A percentile compares a stretch with the other conserved stretches of the same genome.
Evolutionary conservation across 2,888 invertebrate genomes (phyloP).

Genomic region (Dasypolia templi): DNA sequence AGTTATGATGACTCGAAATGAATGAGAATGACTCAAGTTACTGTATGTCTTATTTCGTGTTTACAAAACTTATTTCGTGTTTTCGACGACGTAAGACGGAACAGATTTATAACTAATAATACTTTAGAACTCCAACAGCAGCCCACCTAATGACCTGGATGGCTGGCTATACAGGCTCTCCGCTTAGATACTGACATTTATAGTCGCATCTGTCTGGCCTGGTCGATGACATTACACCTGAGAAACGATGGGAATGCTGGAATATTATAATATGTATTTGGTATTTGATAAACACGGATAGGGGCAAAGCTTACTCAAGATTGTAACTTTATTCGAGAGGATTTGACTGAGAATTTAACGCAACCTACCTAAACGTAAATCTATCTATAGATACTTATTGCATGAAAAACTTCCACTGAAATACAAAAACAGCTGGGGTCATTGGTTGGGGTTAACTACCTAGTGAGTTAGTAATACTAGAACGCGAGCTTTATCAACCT

Average conservation of each 20-base stretch:
- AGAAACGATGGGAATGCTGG: background rate
- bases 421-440: background rate
- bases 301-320: background rate
- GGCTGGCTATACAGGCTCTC: background rate
- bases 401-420: background rate
- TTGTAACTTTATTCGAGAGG: background rate
- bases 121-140: background rate
- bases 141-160: conserved; percentile 18
- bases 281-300: background rate
- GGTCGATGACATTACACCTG: conserved; percentile 20
- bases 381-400: background rate
- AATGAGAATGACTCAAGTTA: background rate
- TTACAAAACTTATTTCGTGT: background rate
- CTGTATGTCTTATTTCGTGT: background rate
- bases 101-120: background rate
- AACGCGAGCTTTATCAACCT: conserved; percentile 27
- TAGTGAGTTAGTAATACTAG: conserved; percentile 10
- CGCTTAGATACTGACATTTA: conserved; percentile 2
- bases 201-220: background rate
- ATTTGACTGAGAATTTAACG: background rate
- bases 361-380: conserved; percentile 8
- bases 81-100: background rate
- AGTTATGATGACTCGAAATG: no score
- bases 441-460: conserved; percentile 4
- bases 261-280: conserved; percentile 1